Evolutionary conservation across 37 sponge, comb jelly and placozoan species (phyloP).

Genomic region (Axinella damicornis): DNA sequence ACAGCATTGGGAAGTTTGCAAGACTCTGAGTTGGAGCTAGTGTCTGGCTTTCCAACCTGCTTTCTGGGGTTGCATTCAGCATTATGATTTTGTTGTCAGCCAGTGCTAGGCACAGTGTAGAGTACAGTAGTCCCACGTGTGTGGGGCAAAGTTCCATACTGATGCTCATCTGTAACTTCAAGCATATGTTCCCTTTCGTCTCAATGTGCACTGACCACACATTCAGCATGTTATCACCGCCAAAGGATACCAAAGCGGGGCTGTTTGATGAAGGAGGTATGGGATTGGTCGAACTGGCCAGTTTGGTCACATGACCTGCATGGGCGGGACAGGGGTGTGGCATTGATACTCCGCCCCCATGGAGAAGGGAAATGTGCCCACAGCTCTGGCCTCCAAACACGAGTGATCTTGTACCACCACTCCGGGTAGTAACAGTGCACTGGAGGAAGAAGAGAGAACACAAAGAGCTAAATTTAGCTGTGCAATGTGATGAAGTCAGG

Average conservation of each 20-base stretch:
- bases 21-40: not conserved
- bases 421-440: not conserved
- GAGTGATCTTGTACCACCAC: not conserved
- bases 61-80: slow-evolving; percentile 1
- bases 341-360: slow-evolving; percentile 34
- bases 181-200: not conserved
- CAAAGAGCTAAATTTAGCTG: too few relatives aligned
- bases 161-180: slow-evolving; percentile 2
- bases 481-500: too few relatives aligned
- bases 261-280: not conserved
- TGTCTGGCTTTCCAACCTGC: not conserved
- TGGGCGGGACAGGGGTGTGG: slow-evolving; percentile 50
- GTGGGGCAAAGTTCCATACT: slow-evolving; percentile 11
- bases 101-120: slow-evolving; percentile 41
- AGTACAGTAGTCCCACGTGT: not conserved
- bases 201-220: slow-evolving; percentile 50
- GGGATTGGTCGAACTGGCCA: slow-evolving; percentile 30
- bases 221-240: slow-evolving; percentile 47
- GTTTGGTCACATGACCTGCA: slow-evolving; percentile 37
- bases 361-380: slow-evolving; percentile 60
- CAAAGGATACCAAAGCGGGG: slow-evolving; percentile 47
- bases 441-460: not conserved
- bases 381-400: slow-evolving; percentile 56
- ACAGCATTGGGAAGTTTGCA: slow-evolving; percentile 18
- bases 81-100: slow-evolving; percentile 28